Percentiles rank a stretch among this genome's conserved stretches.
Evolutionary conservation across 2,797 vertebrate genomes (phyloP).

Genomic region (Artibeus jamaicensis): DNA sequence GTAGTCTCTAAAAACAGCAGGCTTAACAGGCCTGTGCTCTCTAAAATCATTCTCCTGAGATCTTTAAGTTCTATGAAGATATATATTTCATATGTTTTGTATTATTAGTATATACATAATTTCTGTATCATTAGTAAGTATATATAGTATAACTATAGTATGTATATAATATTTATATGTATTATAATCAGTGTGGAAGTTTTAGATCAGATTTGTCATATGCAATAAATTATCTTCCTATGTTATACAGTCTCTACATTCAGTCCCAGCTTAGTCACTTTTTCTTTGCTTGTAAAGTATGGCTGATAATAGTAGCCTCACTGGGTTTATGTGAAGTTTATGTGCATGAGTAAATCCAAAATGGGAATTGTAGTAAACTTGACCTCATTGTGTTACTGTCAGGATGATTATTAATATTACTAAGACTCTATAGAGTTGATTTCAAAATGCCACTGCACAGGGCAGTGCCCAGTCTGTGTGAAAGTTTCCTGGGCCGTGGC

Average conservation of each 20-base stretch:
- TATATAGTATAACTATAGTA: not conserved
- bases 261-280: not conserved
- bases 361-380: not conserved
- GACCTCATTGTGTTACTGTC: not conserved
- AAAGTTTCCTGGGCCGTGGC: not conserved
- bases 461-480: not conserved
- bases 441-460: not conserved
- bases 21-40: not conserved
- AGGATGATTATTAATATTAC: not conserved
- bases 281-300: not conserved
- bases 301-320: not conserved
- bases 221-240: not conserved
- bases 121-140: not conserved
- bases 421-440: not conserved
- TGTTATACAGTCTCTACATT: not conserved
- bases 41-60: not conserved
- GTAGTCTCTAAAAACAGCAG: not conserved
- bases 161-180: not conserved
- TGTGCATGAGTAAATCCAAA: not conserved
- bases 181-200: not conserved
- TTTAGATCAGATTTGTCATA: not conserved
- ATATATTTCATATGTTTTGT: not conserved
- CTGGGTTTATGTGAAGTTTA: not conserved
- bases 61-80: not conserved
- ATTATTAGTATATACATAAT: not conserved